Percentiles rank a stretch among this genome's conserved stretches.
Conservation (phyloP, 2,888 invertebrate genomes). For the Pristionchus exspectatus region DNA sequence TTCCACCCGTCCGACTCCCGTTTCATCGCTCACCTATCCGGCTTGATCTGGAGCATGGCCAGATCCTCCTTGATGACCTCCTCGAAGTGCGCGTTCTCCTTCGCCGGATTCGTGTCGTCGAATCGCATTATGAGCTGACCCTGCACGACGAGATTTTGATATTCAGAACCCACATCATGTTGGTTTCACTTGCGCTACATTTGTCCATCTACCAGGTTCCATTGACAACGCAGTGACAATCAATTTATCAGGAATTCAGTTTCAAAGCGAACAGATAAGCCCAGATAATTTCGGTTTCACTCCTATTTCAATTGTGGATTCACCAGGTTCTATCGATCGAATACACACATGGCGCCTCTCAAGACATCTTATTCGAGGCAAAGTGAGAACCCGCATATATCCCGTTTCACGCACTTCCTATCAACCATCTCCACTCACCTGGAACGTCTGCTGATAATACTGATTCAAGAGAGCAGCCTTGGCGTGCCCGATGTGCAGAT, state of each 20-base stretch:
- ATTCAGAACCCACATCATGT: background rate
- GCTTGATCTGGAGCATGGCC: slow-evolving; percentile 91
- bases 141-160: background rate
- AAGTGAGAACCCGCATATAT: no score
- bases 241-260: no score
- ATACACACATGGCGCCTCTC: no score
- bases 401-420: background rate
- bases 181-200: no score
- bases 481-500: slow-evolving; percentile 97
- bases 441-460: slow-evolving; percentile 93
- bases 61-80: slow-evolving; percentile 94
- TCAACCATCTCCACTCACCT: slow-evolving; percentile 79
- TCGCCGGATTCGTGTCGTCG: slow-evolving; percentile 99
- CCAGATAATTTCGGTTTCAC: no score
- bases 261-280: no score
- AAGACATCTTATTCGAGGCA: no score
- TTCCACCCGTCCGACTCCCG: background rate
- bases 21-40: slow-evolving; percentile 83
- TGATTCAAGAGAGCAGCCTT: slow-evolving; percentile 98
- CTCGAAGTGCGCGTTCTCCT: slow-evolving; percentile 97
- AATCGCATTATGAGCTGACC: slow-evolving; percentile 96
- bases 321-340: no score
- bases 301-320: no score
- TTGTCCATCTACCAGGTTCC: no score
- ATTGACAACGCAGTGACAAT: no score